These are phyloP conservation scores for Iguana delicatissima DNA, from an alignment of 2,797 vertebrate genomes.

Conservation along the genomic window DNA sequence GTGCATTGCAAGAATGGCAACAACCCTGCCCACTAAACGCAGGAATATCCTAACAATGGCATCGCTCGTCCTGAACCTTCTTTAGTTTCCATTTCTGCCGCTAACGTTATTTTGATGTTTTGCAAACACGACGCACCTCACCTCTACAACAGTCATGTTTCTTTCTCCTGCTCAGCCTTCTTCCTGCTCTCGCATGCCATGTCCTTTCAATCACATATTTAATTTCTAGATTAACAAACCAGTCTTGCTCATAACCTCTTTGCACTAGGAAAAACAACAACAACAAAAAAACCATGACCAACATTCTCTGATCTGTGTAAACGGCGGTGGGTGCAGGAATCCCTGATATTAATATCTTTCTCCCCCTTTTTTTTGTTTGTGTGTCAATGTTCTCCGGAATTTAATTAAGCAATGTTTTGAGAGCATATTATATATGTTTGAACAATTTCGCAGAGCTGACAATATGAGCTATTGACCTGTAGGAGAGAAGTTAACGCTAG, in stretches of 20 bases:
- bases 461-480: slow-evolving; percentile 77
- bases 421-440: slow-evolving; percentile 75
- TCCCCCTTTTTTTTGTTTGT: slow-evolving; percentile 72
- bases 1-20: neutral
- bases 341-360: slow-evolving; percentile 77
- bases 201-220: slow-evolving; percentile 41
- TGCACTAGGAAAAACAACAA: slow-evolving; percentile 60
- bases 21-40: too few species aligned
- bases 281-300: neutral
- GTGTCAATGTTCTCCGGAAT: slow-evolving; percentile 77
- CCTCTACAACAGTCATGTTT: accelerated
- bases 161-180: slow-evolving; percentile 52
- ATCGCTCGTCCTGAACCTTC: neutral
- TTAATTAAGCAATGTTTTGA: slow-evolving; percentile 81
- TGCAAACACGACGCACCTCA: neutral
- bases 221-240: slow-evolving; percentile 71
- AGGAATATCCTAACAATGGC: too few species aligned
- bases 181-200: slow-evolving; percentile 46
- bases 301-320: slow-evolving; percentile 76
- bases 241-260: slow-evolving; percentile 72
- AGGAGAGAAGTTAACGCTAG: slow-evolving; percentile 67
- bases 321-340: slow-evolving; percentile 71
- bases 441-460: slow-evolving; percentile 74
- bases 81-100: slow-evolving; percentile 47
- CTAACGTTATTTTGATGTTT: neutral